phyloP scores from a whole-genome alignment of 2,797 vertebrate species.

The Phoeniculus purpureus region DNA sequence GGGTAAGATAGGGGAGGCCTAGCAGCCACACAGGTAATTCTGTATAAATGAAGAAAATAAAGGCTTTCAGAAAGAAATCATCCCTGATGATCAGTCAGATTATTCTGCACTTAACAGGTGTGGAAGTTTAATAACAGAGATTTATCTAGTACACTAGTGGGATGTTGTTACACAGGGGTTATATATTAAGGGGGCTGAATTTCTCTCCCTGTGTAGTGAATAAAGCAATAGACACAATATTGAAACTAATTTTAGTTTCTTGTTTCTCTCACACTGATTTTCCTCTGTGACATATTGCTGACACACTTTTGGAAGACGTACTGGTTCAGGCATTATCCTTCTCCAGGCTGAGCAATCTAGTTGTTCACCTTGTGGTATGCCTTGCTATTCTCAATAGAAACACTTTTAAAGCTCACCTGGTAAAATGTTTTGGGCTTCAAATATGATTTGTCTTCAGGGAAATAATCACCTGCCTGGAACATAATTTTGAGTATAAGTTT shows the following conservation, averaged over 20 bases:
- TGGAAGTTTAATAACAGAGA: conserved; percentile 25
- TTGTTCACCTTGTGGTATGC: not conserved
- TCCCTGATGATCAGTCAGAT: not conserved
- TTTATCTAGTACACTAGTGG: not conserved
- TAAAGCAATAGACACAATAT: not conserved
- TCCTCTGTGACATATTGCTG: conserved; percentile 37
- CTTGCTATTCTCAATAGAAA: conserved; percentile 63
- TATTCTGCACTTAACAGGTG: not conserved
- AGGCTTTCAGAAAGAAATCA: not conserved
- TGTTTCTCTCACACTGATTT: not conserved
- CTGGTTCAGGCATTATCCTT: conserved; percentile 7
- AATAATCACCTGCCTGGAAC: conserved; percentile 60
- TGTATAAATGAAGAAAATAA: not conserved
- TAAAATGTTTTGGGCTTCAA: conserved; percentile 59
- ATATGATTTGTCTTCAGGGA: conserved; percentile 46
- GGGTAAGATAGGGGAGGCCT: not conserved
- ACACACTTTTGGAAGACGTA: conserved; percentile 36
- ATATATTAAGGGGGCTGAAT: not conserved
- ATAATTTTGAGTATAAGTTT: conserved; percentile 57
- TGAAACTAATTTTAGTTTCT: not conserved
- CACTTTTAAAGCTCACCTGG: conserved; percentile 58
- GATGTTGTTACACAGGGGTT: not conserved
- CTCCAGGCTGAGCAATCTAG: conserved; percentile 4
- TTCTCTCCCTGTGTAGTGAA: not conserved
- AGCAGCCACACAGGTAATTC: not conserved